Evolutionary conservation across 2,888 invertebrate species (phyloP).

Genomic region (Eudasyphora cyanicolor): DNA sequence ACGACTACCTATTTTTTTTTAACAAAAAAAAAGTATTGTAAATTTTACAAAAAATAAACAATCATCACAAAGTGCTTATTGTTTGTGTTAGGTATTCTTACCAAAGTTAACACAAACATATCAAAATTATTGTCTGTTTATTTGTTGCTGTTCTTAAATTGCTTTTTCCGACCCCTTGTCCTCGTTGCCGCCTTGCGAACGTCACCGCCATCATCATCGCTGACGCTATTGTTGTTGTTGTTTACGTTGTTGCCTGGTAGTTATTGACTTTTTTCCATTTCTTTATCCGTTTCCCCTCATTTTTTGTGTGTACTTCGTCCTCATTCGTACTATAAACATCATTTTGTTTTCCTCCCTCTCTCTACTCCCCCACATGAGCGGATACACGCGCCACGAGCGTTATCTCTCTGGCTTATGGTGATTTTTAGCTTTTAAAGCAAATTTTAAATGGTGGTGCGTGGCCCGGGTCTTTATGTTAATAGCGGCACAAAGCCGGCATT

Average conservation of each 20-base stretch:
- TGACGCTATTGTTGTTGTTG: neutral
- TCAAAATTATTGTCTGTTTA: conserved; percentile 28
- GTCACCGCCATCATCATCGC: conserved; percentile 3
- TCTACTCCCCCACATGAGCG: neutral
- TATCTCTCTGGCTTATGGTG: neutral
- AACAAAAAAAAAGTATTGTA: too few species aligned
- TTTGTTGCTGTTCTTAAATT: conserved; percentile 40
- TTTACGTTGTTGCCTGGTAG: neutral
- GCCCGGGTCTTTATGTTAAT: neutral
- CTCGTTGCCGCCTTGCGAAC: conserved; percentile 31
- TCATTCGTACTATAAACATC: neutral
- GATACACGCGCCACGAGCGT: neutral
- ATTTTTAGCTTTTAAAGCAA: conserved; percentile 16
- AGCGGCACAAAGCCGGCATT: neutral
- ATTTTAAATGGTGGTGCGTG: neutral
- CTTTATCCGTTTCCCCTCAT: neutral
- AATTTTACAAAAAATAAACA: neutral
- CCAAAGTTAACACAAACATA: neutral
- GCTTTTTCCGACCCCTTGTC: conserved; percentile 32
- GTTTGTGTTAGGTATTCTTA: neutral
- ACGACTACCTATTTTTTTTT: too few species aligned
- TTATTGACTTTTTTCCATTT: conserved; percentile 22
- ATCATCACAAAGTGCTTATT: neutral
- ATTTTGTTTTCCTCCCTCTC: neutral
- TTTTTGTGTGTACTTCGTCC: neutral